Conservation (phyloP, 2,113 vertebrate genomes). For the Psammodynastes pulverulentus region DNA sequence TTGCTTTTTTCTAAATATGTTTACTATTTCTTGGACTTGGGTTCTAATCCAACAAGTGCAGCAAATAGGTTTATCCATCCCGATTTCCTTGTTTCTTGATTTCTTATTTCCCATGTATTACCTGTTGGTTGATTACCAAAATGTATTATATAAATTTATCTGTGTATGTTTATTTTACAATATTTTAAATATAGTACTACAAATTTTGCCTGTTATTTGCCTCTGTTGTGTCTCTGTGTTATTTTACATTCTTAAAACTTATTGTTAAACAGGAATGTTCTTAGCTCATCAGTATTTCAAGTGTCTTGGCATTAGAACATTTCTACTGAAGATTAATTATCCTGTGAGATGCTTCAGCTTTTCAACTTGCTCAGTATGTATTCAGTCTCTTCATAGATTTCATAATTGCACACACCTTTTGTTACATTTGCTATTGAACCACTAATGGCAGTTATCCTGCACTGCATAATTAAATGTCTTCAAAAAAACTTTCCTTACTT, state of each 20-base stretch:
- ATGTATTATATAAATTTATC: slow-evolving; percentile 7
- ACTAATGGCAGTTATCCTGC: neutral
- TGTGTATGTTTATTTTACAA: neutral
- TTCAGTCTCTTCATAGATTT: slow-evolving; percentile 38
- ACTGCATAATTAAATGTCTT: neutral
- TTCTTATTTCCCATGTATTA: neutral
- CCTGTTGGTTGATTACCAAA: slow-evolving; percentile 5
- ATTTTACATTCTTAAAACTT: slow-evolving; percentile 44
- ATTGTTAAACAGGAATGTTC: slow-evolving; percentile 69
- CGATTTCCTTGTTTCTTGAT: neutral
- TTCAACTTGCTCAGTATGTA: slow-evolving; percentile 71
- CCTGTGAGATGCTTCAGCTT: slow-evolving; percentile 53
- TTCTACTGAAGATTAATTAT: slow-evolving; percentile 57
- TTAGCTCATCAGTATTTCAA: slow-evolving; percentile 58
- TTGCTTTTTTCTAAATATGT: neutral
- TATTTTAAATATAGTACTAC: neutral
- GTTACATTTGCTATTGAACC: neutral
- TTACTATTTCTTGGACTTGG: neutral
- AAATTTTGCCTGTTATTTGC: neutral
- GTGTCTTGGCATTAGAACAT: slow-evolving; percentile 48
- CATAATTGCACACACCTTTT: neutral
- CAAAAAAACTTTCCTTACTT: neutral
- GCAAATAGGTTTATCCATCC: neutral
- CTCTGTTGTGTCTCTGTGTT: neutral
- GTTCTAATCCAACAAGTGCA: neutral